phyloP scores from a whole-genome alignment of 2,797 vertebrate genomes.

The Siniperca obscura region DNA sequence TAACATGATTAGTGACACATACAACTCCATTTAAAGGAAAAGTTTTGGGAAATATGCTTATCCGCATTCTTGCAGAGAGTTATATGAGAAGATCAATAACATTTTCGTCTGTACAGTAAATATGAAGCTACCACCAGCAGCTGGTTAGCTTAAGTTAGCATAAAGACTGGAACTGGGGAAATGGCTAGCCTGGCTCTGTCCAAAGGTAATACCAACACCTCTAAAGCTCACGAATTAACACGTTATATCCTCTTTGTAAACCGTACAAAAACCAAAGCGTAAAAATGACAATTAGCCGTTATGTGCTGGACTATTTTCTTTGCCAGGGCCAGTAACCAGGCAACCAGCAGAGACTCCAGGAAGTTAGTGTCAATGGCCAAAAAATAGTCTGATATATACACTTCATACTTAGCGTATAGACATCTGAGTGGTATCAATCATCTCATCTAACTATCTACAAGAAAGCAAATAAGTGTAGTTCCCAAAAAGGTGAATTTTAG shows the following conservation, averaged over 20 bases:
- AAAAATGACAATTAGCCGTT: background rate
- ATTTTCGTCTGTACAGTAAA: background rate
- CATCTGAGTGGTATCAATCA: background rate
- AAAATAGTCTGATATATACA: background rate
- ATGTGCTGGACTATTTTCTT: background rate
- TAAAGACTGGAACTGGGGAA: background rate
- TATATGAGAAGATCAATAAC: no score
- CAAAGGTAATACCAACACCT: background rate
- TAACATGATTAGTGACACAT: no score
- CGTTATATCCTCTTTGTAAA: background rate
- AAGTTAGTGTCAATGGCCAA: constrained; percentile 2
- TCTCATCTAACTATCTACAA: background rate
- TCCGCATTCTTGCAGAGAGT: no score
- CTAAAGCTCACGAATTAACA: background rate
- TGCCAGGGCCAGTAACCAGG: background rate
- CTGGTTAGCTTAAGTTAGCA: background rate
- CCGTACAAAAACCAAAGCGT: background rate
- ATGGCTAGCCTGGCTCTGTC: background rate
- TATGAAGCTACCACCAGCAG: background rate
- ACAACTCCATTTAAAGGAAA: background rate
- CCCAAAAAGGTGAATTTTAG: background rate
- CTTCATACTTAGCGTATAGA: background rate
- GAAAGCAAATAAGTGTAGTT: background rate
- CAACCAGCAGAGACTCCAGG: background rate
- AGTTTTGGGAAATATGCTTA: background rate